Conservation (phyloP, 2,888 invertebrate species). For the Lithophane ornitopus region DNA sequence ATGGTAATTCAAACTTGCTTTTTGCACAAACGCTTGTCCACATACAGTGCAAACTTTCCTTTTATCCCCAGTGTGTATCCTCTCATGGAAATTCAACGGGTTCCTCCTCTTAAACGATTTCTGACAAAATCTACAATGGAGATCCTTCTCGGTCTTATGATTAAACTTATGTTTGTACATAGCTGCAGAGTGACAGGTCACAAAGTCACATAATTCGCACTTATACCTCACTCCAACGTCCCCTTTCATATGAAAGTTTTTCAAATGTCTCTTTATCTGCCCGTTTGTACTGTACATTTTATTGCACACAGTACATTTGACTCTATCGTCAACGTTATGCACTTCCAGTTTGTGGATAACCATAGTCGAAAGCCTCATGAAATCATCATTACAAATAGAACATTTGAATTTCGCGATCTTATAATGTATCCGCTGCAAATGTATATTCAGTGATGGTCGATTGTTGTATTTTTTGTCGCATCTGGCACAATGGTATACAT, state of each 20-base stretch:
- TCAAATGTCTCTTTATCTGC: slow-evolving; percentile 76
- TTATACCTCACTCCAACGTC: slow-evolving; percentile 79
- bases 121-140: background rate
- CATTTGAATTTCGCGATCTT: slow-evolving; percentile 66
- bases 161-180: slow-evolving; percentile 84
- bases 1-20: slow-evolving; percentile 68
- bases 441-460: slow-evolving; percentile 72
- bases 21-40: background rate
- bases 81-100: background rate
- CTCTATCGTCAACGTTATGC: slow-evolving; percentile 63
- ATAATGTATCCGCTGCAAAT: slow-evolving; percentile 79
- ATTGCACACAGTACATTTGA: slow-evolving; percentile 82
- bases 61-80: background rate
- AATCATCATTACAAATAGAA: slow-evolving; percentile 71
- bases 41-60: background rate
- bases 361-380: slow-evolving; percentile 40
- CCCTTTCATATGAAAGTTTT: slow-evolving; percentile 83
- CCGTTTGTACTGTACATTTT: slow-evolving; percentile 76
- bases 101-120: background rate
- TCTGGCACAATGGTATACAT: slow-evolving; percentile 70
- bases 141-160: slow-evolving; percentile 56
- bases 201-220: slow-evolving; percentile 82
- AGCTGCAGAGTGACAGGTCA: slow-evolving; percentile 77
- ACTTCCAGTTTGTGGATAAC: slow-evolving; percentile 64
- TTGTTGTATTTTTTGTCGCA: slow-evolving; percentile 77